These are phyloP conservation scores for Cavia aperea DNA, from an alignment of 2,113 vertebrate species.

Conservation along the genomic window DNA sequence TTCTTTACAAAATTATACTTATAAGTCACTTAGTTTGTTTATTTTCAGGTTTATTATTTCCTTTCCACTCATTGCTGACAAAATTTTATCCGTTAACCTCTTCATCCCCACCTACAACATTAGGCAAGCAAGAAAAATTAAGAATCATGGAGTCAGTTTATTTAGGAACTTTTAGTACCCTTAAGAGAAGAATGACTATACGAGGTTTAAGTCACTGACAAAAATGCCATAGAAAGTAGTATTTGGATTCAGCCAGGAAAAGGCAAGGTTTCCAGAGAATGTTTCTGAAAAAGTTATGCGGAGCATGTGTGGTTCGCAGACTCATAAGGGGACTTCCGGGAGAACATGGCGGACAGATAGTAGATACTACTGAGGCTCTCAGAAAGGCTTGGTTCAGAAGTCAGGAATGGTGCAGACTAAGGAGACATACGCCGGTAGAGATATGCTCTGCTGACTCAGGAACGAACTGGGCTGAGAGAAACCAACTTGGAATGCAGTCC, in stretches of 20 bases:
- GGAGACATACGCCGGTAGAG: too few species aligned
- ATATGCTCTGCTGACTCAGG: too few species aligned
- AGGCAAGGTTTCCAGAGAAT: too few species aligned
- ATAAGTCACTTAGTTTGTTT: not conserved
- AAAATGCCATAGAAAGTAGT: not conserved
- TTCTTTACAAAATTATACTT: not conserved
- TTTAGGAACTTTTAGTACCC: not conserved
- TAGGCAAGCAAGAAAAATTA: not conserved
- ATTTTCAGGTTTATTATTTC: not conserved
- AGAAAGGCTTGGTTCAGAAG: too few species aligned
- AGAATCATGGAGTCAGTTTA: conserved; percentile 3
- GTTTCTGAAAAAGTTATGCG: too few species aligned
- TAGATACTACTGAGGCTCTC: too few species aligned
- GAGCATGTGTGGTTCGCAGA: too few species aligned
- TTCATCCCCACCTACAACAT: not conserved
- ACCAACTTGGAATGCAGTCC: too few species aligned
- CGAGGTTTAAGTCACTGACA: conserved; percentile 3
- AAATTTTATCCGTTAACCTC: not conserved
- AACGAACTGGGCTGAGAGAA: too few species aligned
- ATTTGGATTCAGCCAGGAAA: not conserved
- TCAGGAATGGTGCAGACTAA: too few species aligned
- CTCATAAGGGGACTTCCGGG: too few species aligned
- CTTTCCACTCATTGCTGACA: not conserved
- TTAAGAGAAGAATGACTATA: conserved; percentile 8
- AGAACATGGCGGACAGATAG: too few species aligned